phyloP scores from a whole-genome alignment of 2,797 vertebrate genomes.

The Naso thynnoides region DNA sequence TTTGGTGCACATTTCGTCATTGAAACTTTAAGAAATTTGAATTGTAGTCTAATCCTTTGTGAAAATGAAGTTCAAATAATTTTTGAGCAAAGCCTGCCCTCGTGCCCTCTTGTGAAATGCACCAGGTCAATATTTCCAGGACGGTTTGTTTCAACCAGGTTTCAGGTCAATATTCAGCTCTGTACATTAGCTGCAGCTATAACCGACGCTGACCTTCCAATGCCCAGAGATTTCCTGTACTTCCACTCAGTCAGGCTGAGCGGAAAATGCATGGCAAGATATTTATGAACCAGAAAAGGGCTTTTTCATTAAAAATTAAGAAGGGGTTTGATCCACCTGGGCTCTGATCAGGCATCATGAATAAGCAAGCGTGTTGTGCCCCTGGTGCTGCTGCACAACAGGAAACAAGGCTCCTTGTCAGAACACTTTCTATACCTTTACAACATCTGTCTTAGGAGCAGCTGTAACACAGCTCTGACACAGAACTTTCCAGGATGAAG shows the following conservation, averaged over 20 bases:
- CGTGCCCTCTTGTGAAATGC: slow-evolving; percentile 2
- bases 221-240: slow-evolving; percentile 20
- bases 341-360: slow-evolving; percentile 67
- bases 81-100: too few species aligned
- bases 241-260: slow-evolving; percentile 6
- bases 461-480: slow-evolving; percentile 9
- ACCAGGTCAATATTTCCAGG: slow-evolving; percentile 36
- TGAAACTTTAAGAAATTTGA: not conserved
- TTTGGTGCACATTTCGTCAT: slow-evolving; percentile 4
- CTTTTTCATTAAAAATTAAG: slow-evolving; percentile 69
- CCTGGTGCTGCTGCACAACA: slow-evolving; percentile 36
- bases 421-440: slow-evolving; percentile 21
- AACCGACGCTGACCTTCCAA: slow-evolving; percentile 10
- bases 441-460: slow-evolving; percentile 50
- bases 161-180: slow-evolving; percentile 39
- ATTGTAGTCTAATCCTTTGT: too few species aligned
- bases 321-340: slow-evolving; percentile 62
- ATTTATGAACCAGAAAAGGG: slow-evolving; percentile 49
- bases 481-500: slow-evolving; percentile 7
- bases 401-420: slow-evolving; percentile 47
- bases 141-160: slow-evolving; percentile 34
- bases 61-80: too few species aligned
- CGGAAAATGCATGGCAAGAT: slow-evolving; percentile 45
- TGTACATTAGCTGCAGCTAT: slow-evolving; percentile 25
- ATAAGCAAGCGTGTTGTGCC: slow-evolving; percentile 55